Percentiles rank a stretch among this genome's conserved stretches.
Conservation (phyloP, 2,113 vertebrate genomes). For the Dipodomys merriami region DNA sequence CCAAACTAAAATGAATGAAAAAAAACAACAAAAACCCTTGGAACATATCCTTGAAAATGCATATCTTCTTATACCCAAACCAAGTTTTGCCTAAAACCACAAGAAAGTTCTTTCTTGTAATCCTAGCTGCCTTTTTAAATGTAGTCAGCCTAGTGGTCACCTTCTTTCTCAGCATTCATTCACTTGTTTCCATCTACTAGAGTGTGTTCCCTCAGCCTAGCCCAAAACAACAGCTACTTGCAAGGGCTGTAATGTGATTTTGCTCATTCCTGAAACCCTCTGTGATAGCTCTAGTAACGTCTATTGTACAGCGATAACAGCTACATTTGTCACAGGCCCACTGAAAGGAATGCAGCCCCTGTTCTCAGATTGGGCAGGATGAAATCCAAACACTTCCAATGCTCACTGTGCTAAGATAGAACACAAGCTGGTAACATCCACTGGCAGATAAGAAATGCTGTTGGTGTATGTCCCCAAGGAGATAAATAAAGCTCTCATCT, state of each 20-base stretch:
- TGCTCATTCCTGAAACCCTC: background rate
- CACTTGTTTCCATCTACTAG: conserved; percentile 20
- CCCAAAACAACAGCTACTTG: background rate
- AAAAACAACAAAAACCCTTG: background rate
- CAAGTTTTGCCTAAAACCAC: background rate
- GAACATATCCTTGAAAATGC: background rate
- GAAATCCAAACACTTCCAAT: conserved; percentile 42
- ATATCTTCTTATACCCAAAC: background rate
- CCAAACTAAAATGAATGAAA: conserved; percentile 13
- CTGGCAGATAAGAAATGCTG: conserved; percentile 11
- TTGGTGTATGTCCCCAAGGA: background rate
- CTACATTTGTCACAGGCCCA: conserved; percentile 66
- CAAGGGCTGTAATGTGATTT: background rate
- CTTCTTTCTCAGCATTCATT: background rate
- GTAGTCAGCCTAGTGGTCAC: background rate
- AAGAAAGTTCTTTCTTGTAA: background rate
- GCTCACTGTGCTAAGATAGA: conserved; percentile 34
- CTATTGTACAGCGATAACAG: conserved; percentile 41
- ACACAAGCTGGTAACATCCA: background rate
- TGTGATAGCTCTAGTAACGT: conserved; percentile 47
- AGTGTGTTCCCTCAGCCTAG: background rate
- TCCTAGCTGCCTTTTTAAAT: conserved; percentile 7
- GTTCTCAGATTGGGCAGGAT: conserved; percentile 49
- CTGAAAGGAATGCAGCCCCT: conserved; percentile 46
- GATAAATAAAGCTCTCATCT: background rate